Evolutionary conservation across 2,888 invertebrate genomes (phyloP), one percentile per base, ranked within the genome.

Genomic region (Apamea anceps): DNA sequence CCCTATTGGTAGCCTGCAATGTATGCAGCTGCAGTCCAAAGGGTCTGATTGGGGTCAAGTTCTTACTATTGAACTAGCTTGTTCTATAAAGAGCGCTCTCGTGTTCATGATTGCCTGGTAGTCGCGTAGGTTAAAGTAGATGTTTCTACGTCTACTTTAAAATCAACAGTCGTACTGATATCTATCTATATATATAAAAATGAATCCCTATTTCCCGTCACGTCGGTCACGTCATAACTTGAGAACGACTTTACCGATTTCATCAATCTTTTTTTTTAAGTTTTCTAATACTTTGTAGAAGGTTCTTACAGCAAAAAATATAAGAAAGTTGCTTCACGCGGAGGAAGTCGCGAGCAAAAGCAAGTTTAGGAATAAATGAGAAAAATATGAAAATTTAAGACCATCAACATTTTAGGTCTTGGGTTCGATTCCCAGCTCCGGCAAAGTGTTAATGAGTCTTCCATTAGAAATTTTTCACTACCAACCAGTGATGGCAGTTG

Each of bases 1-100:
- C 94, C 93, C 91, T 90, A 92, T 93, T 92, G 89, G 75, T 48
- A 77, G 79, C 81, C 75, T 85, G 86, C 86, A 86, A 77, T 62
- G 80, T 67, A 81, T 88, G 92, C 90, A 91, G 91, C 90, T 91
- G 91, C 88, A 87, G 76, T 86, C 67, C 76, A 77, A 83, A 86
- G 87, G 86, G 88, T 79, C 66, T 68, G 28, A 85, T 85, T 86
- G 73, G 25, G 88, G 89, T 88, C 89, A 89, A 89, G 89, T 88
- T 89, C 89, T 78, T 72, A 82, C 77, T 85, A 84, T 89, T 84
- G 85, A 81, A 85, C 81, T 84, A 84, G 82, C 45, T n/a, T 60
- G 78, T 66, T 79, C 85, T 79, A 82, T 70, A 80, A 70, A 85
- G 32, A 70, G 54, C 48, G 51, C 18, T 48, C 48, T 63, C 6